Conservation (phyloP, 2,797 vertebrate genomes). For the Crocidura indochinensis region DNA sequence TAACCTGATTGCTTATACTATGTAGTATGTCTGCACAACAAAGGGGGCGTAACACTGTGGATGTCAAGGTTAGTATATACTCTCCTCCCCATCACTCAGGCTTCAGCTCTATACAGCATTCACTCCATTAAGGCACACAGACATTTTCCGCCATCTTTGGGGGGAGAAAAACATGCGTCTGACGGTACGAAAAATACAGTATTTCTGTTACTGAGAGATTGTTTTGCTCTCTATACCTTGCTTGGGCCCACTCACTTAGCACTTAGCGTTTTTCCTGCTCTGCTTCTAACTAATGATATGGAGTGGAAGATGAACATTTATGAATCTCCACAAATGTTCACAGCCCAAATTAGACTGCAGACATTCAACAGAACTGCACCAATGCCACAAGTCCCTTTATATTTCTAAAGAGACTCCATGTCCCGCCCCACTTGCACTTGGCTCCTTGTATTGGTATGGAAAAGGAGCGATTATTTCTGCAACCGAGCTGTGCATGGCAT, state of each 20-base stretch:
- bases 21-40: no score
- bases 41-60: no score
- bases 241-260: background rate
- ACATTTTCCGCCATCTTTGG: no score
- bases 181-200: no score
- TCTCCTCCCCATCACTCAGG: no score
- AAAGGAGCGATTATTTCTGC: background rate
- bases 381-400: background rate
- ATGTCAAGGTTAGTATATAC: no score
- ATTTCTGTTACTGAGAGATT: background rate
- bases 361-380: background rate
- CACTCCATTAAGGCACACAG: no score
- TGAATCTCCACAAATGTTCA: background rate
- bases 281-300: background rate
- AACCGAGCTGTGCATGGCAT: background rate
- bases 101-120: no score
- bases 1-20: no score
- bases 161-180: no score
- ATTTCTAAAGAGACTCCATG: conserved; percentile 27
- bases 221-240: background rate
- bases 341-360: background rate
- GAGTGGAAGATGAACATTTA: background rate
- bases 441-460: background rate
- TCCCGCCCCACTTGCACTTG: background rate
- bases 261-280: background rate